phyloP scores from a whole-genome alignment of 2,888 invertebrate genomes.

The Caprella mutica region DNA sequence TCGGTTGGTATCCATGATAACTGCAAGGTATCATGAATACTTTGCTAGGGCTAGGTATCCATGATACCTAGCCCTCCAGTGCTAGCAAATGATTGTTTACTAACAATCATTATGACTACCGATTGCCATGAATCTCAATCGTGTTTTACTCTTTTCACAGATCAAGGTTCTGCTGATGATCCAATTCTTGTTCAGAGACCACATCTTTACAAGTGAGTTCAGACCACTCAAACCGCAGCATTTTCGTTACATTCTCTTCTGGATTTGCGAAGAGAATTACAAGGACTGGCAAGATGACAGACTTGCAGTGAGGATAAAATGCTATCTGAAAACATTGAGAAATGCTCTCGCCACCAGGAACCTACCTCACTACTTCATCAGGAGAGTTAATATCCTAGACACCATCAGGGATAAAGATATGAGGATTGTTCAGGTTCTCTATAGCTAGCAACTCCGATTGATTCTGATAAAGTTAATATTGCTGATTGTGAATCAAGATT shows the following conservation, averaged over 20 bases:
- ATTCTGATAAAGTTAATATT: too few species aligned
- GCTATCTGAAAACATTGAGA: conserved; percentile 54
- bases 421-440: conserved; percentile 1
- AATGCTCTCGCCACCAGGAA: conserved; percentile 50
- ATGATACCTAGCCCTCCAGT: too few species aligned
- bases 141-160: conserved; percentile 57
- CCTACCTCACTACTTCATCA: conserved; percentile 62
- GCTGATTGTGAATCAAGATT: too few species aligned
- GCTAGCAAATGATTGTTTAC: too few species aligned
- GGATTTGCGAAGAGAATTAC: conserved; percentile 61
- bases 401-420: conserved; percentile 43
- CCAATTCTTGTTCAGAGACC: conserved; percentile 56
- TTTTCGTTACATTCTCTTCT: conserved; percentile 60
- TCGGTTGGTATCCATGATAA: too few species aligned
- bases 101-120: neutral
- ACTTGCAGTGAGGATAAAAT: conserved; percentile 54
- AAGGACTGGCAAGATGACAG: conserved; percentile 59
- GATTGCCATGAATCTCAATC: neutral
- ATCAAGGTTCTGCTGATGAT: conserved; percentile 58
- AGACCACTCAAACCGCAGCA: conserved; percentile 58
- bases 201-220: conserved; percentile 51
- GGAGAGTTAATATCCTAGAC: conserved; percentile 59
- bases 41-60: too few species aligned
- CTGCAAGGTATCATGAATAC: too few species aligned
- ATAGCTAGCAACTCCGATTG: too few species aligned